Conservation (phyloP, 1,140 invertebrate genomes). For the Rhagoletis pomonella region DNA sequence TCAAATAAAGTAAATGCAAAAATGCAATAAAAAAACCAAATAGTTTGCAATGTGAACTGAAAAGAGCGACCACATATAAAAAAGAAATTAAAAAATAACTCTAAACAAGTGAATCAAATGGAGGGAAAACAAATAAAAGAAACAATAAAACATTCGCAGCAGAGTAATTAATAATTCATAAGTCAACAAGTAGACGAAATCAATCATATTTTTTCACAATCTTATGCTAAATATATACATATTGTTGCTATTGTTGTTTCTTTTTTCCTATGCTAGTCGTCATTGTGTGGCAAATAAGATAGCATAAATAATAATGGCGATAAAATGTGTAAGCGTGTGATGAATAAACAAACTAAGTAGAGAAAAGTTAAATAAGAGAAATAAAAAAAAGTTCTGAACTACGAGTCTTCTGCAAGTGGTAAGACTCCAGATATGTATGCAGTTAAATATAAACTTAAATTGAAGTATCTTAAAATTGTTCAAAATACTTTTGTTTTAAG, state of each 20-base stretch:
- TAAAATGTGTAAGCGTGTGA: conserved; percentile 8
- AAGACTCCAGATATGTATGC: neutral
- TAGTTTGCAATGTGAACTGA: neutral
- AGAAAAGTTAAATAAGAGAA: neutral
- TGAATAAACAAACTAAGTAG: neutral
- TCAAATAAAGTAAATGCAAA: too few relatives aligned
- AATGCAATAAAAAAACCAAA: neutral
- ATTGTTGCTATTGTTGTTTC: neutral
- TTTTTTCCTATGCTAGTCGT: neutral
- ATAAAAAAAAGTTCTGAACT: too few relatives aligned
- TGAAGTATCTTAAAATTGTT: neutral
- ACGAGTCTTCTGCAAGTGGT: too few relatives aligned
- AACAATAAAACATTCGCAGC: conserved; percentile 44
- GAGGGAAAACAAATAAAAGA: conserved; percentile 36
- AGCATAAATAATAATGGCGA: conserved; percentile 17
- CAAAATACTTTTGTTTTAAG: neutral
- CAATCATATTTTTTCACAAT: conserved; percentile 42
- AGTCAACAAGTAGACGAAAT: conserved; percentile 35
- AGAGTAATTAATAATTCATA: conserved; percentile 41
- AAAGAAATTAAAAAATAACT: too few relatives aligned
- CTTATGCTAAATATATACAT: neutral
- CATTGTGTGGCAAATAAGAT: conserved; percentile 42
- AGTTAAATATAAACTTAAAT: too few relatives aligned
- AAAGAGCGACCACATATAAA: too few relatives aligned
- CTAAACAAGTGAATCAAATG: conserved; percentile 24